These are phyloP conservation scores for Oryzias dopingdopingensis DNA, from an alignment of 2,797 vertebrate species.

Conservation along the genomic window DNA sequence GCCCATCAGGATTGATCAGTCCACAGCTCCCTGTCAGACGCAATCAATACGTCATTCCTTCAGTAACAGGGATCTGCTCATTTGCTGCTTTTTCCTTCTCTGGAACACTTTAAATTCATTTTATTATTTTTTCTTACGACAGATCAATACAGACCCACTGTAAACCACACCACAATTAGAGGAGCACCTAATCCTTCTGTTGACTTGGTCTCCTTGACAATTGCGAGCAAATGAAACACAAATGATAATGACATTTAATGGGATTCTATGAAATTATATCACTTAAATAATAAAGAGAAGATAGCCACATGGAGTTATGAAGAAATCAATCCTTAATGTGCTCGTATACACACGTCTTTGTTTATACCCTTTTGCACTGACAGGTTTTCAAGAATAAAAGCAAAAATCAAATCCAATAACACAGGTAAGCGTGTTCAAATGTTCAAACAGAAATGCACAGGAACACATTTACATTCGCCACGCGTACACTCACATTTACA, in stretches of 20 bases:
- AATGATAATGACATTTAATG: slow-evolving; percentile 75
- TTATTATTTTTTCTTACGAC: slow-evolving; percentile 80
- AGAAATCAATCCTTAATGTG: slow-evolving; percentile 49
- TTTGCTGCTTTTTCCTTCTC: slow-evolving; percentile 62
- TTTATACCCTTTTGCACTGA: slow-evolving; percentile 14
- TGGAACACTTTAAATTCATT: slow-evolving; percentile 81
- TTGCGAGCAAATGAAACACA: slow-evolving; percentile 58
- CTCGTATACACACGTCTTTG: slow-evolving; percentile 32
- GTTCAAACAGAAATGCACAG: neutral
- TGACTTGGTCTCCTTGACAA: slow-evolving; percentile 67
- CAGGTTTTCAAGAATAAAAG: slow-evolving; percentile 27
- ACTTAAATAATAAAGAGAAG: slow-evolving; percentile 63
- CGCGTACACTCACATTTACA: neutral
- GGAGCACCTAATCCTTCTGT: slow-evolving; percentile 74
- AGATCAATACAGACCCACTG: slow-evolving; percentile 84
- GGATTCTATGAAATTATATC: slow-evolving; percentile 70
- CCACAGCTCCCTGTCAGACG: slow-evolving; percentile 85
- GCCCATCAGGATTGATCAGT: slow-evolving; percentile 83
- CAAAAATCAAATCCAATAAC: slow-evolving; percentile 4
- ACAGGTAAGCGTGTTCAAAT: neutral
- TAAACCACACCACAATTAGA: slow-evolving; percentile 89
- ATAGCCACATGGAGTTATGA: slow-evolving; percentile 39
- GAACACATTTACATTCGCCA: too few species aligned
- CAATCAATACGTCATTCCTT: slow-evolving; percentile 95
- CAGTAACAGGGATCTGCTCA: slow-evolving; percentile 79